Evolutionary conservation across 2,113 vertebrate species (phyloP).

Genomic region (Nycticryphes semicollaris): DNA sequence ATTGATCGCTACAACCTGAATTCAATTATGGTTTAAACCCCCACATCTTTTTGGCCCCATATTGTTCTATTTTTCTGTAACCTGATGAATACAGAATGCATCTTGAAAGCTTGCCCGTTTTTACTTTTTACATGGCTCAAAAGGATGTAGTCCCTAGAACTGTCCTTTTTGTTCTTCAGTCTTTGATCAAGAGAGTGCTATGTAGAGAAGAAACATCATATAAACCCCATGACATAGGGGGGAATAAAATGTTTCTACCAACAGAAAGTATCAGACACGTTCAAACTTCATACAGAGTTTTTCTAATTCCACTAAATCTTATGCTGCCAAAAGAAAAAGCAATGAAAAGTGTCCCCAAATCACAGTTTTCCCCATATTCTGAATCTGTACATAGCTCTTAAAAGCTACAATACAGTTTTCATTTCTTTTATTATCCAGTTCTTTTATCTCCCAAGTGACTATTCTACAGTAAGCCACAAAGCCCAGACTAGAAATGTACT

Average conservation of each 20-base stretch:
- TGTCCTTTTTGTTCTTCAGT: neutral
- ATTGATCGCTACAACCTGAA: neutral
- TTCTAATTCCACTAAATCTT: neutral
- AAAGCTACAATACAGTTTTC: neutral
- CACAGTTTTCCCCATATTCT: neutral
- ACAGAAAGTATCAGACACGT: neutral
- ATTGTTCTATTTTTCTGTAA: slow-evolving; percentile 14
- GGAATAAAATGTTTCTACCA: neutral
- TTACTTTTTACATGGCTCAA: neutral
- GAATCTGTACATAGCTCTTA: neutral
- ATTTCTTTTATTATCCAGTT: neutral
- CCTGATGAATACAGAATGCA: neutral
- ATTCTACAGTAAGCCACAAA: neutral
- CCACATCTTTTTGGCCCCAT: neutral
- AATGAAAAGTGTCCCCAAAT: neutral
- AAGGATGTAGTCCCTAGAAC: neutral
- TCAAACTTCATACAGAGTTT: neutral
- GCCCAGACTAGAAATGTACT: neutral
- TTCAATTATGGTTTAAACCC: neutral
- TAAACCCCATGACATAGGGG: neutral
- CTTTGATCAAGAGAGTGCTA: neutral
- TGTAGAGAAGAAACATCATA: neutral
- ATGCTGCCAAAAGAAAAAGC: neutral
- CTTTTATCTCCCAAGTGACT: neutral
- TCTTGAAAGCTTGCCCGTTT: neutral